Evolutionary conservation across 2,797 vertebrate genomes (phyloP).

Genomic region (Karalla daura): DNA sequence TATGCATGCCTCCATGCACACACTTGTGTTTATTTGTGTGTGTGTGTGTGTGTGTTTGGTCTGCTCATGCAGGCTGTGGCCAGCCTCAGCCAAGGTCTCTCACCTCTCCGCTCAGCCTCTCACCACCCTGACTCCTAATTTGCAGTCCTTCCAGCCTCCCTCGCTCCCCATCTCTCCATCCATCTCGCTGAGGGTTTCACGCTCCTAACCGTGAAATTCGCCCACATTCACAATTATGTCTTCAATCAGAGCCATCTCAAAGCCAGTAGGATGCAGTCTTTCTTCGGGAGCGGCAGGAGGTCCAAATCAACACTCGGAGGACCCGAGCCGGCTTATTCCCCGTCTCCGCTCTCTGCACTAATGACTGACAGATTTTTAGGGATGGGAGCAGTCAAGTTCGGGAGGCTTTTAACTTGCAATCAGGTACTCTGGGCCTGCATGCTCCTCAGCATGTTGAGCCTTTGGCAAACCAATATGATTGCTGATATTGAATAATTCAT

Average conservation of each 20-base stretch:
- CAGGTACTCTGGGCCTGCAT: constrained; percentile 68
- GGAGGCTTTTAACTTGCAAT: constrained; percentile 78
- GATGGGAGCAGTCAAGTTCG: constrained; percentile 54
- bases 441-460: constrained; percentile 74
- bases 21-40: constrained; percentile 15
- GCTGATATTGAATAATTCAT: constrained; percentile 82
- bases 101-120: constrained; percentile 39
- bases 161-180: constrained; percentile 67
- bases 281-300: constrained; percentile 63
- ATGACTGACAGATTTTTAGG: constrained; percentile 74
- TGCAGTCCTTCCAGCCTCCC: constrained; percentile 52
- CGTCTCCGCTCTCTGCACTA: constrained; percentile 45
- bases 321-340: constrained; percentile 42
- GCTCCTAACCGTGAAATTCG: constrained; percentile 81
- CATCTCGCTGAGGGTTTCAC: constrained; percentile 77
- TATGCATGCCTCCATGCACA: constrained; percentile 1
- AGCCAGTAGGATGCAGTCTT: constrained; percentile 63
- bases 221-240: constrained; percentile 81
- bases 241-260: constrained; percentile 82
- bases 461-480: constrained; percentile 76
- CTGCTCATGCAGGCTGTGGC: no score
- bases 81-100: constrained; percentile 43
- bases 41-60: constrained; percentile 18
- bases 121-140: constrained; percentile 63
- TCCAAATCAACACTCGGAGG: constrained; percentile 61